A percentile compares a stretch with the other conserved stretches of the same genome.
phyloP scores from a whole-genome alignment of 1,140 invertebrate species.

The Drosophila nasuta region DNA sequence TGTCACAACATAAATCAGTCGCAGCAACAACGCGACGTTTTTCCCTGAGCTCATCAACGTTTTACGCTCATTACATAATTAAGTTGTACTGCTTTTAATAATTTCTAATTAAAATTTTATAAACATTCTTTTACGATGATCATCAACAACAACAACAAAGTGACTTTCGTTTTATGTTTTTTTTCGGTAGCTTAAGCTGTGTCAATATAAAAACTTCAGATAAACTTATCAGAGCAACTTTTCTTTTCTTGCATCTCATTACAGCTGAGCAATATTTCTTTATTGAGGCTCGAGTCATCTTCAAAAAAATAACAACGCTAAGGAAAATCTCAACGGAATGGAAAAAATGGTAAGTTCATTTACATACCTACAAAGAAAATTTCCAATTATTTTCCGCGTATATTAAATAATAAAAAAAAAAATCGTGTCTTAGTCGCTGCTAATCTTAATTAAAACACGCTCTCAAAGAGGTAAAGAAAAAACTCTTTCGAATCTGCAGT shows the following conservation, averaged over 20 bases:
- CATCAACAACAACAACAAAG: neutral
- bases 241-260: slow-evolving; percentile 59
- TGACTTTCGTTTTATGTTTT: slow-evolving; percentile 15
- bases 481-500: slow-evolving; percentile 1
- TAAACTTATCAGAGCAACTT: slow-evolving; percentile 63
- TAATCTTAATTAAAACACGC: slow-evolving; percentile 36
- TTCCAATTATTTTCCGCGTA: neutral
- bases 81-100: slow-evolving; percentile 71
- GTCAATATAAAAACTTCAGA: slow-evolving; percentile 53
- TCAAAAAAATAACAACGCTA: slow-evolving; percentile 32
- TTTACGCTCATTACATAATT: slow-evolving; percentile 74
- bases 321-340: slow-evolving; percentile 65
- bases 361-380: neutral
- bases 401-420: neutral
- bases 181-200: slow-evolving; percentile 24
- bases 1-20: slow-evolving; percentile 48
- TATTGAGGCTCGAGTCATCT: slow-evolving; percentile 10
- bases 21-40: slow-evolving; percentile 1
- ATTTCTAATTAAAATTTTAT: slow-evolving; percentile 75
- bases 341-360: slow-evolving; percentile 74
- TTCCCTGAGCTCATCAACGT: slow-evolving; percentile 31
- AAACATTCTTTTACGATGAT: slow-evolving; percentile 44
- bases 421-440: neutral
- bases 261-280: slow-evolving; percentile 46
- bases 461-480: neutral